These are phyloP conservation scores for Tubulanus polymorphus DNA, from an alignment of 2,888 invertebrate genomes.

Conservation along the genomic window DNA sequence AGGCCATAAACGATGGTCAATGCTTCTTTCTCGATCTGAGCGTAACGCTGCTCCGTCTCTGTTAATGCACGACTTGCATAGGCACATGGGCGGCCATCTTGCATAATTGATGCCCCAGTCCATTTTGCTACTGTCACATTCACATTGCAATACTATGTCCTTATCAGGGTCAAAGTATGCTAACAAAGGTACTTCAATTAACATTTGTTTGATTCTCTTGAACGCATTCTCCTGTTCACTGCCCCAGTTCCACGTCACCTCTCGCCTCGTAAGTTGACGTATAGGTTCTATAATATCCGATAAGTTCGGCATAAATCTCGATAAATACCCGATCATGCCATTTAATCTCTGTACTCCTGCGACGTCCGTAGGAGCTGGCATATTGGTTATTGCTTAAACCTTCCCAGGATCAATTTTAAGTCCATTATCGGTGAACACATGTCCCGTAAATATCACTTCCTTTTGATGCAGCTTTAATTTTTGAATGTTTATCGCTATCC, in stretches of 20 bases:
- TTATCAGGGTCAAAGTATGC: slow-evolving; percentile 7
- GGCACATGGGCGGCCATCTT: slow-evolving; percentile 6
- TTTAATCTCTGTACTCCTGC: slow-evolving; percentile 19
- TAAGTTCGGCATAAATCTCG: slow-evolving; percentile 13
- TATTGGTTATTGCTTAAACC: slow-evolving; percentile 17
- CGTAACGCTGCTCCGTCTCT: slow-evolving; percentile 2
- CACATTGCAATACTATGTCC: slow-evolving; percentile 4
- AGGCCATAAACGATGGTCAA: slow-evolving; percentile 16
- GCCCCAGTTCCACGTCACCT: background rate
- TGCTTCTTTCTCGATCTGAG: slow-evolving; percentile 10
- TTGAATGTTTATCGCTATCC: too few relatives aligned
- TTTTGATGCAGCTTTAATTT: background rate
- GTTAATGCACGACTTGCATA: slow-evolving; percentile 10
- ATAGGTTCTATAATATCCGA: slow-evolving; percentile 7
- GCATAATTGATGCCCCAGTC: slow-evolving; percentile 7
- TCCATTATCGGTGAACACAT: slow-evolving; percentile 18
- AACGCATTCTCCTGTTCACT: slow-evolving; percentile 4
- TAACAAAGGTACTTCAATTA: slow-evolving; percentile 7
- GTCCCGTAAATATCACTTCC: slow-evolving; percentile 17
- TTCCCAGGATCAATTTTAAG: slow-evolving; percentile 17
- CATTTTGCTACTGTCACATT: too few relatives aligned
- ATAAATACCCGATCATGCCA: slow-evolving; percentile 21
- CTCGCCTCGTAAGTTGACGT: slow-evolving; percentile 13
- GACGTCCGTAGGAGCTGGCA: slow-evolving; percentile 19
- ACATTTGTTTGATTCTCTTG: background rate